A percentile compares a stretch with the other conserved stretches of the same genome.
phyloP scores from a whole-genome alignment of 2,113 vertebrate species.

The Baryphthengus martii region DNA sequence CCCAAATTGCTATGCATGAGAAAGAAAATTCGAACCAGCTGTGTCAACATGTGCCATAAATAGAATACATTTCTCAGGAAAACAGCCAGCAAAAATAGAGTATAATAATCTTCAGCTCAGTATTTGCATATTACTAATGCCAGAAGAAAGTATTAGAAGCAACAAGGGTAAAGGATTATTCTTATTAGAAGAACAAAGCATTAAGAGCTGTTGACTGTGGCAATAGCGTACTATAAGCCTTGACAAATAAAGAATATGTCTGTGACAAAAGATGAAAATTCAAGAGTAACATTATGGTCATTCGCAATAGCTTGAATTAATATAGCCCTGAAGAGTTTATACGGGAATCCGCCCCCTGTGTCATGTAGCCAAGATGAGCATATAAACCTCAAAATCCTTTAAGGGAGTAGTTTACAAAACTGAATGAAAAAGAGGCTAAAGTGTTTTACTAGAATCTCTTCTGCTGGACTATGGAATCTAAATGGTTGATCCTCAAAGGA shows the following conservation, averaged over 20 bases:
- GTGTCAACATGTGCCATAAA: conserved; percentile 32
- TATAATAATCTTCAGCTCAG: neutral
- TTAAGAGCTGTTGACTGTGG: neutral
- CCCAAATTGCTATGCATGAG: neutral
- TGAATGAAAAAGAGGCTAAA: neutral
- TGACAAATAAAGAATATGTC: neutral
- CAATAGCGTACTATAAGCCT: neutral
- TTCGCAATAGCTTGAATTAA: neutral
- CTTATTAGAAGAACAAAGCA: neutral
- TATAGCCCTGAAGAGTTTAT: neutral
- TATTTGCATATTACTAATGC: neutral
- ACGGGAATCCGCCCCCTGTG: neutral
- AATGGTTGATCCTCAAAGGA: neutral
- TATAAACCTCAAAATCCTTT: neutral
- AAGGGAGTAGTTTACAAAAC: neutral
- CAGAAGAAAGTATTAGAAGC: neutral
- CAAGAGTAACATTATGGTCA: neutral
- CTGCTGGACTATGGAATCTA: neutral
- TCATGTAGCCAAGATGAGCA: neutral
- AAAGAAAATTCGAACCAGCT: conserved; percentile 49
- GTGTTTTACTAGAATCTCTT: neutral
- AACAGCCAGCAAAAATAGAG: conserved; percentile 27
- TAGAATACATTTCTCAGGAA: conserved; percentile 28
- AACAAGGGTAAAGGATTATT: neutral
- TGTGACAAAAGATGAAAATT: neutral